These are phyloP conservation scores for Myotis findleyi DNA, from an alignment of 2,797 vertebrate species.

Conservation along the genomic window DNA sequence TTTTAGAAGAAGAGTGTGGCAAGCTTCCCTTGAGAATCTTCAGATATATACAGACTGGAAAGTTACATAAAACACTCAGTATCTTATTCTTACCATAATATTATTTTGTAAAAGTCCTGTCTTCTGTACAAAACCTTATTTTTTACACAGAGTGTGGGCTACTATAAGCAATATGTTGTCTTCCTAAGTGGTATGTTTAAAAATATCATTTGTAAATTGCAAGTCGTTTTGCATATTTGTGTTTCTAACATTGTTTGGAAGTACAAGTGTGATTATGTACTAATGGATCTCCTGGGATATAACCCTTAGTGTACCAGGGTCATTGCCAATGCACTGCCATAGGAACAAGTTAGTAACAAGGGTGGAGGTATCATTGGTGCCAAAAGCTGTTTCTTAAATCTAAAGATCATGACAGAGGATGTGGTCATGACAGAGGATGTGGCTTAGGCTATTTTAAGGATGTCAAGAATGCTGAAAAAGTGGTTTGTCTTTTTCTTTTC, in stretches of 20 bases:
- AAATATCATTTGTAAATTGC: not conserved
- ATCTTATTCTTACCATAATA: not conserved
- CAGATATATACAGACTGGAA: not conserved
- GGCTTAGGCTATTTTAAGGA: not conserved
- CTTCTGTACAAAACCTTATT: not conserved
- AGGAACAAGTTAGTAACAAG: conserved; percentile 30
- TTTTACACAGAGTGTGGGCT: not conserved
- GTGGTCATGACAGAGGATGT: not conserved
- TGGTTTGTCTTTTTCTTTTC: not conserved
- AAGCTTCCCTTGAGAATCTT: not conserved
- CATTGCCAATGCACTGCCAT: not conserved
- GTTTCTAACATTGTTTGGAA: conserved; percentile 49
- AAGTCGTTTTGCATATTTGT: not conserved
- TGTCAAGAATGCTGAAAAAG: not conserved
- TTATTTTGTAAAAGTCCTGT: not conserved
- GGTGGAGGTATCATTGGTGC: not conserved
- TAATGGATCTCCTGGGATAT: conserved; percentile 57
- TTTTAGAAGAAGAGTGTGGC: not conserved
- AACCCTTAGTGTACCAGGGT: conserved; percentile 22
- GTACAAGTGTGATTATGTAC: not conserved
- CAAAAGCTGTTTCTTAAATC: not conserved
- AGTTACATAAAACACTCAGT: not conserved
- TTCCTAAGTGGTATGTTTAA: not conserved
- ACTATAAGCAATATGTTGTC: not conserved
- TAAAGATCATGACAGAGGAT: not conserved